Percentiles rank a stretch among this genome's conserved stretches.
Evolutionary conservation across 92 coral and sea anemone species (phyloP).

Genomic region (Pocillopora meandrina): DNA sequence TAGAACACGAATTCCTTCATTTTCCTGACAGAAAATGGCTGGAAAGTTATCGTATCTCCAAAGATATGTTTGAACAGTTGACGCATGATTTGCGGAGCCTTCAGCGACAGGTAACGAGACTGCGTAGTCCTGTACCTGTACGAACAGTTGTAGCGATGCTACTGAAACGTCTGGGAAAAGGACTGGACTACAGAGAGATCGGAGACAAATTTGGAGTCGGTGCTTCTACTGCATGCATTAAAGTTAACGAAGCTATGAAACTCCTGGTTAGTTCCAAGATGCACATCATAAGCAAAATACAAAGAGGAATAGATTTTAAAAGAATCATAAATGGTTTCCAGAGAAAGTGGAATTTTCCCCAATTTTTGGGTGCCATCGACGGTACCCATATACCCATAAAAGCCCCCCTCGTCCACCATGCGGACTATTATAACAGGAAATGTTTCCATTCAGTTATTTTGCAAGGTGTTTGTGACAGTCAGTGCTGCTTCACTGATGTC

Average conservation of each 20-base stretch:
- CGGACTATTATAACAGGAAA: conserved; percentile 62
- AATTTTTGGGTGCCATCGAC: conserved; percentile 68
- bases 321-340: conserved; percentile 59
- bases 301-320: conserved; percentile 44
- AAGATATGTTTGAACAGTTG: conserved; percentile 49
- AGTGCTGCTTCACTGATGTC: conserved; percentile 63
- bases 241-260: conserved; percentile 56
- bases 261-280: conserved; percentile 45
- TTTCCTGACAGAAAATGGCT: no score
- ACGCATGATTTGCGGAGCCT: conserved; percentile 40
- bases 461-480: conserved; percentile 70
- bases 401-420: conserved; percentile 54
- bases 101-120: conserved; percentile 39
- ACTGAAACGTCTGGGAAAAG: conserved; percentile 47
- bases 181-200: conserved; percentile 56
- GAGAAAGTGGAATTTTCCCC: conserved; percentile 62
- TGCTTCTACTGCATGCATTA: conserved; percentile 57
- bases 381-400: conserved; percentile 54
- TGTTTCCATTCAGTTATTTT: conserved; percentile 67
- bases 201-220: conserved; percentile 69
- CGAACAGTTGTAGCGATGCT: conserved; percentile 44
- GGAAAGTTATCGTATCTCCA: conserved; percentile 63
- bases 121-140: conserved; percentile 53
- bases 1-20: no score
- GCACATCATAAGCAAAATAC: conserved; percentile 53